phyloP scores from a whole-genome alignment of 2,113 vertebrate species.

The Vombatus ursinus region DNA sequence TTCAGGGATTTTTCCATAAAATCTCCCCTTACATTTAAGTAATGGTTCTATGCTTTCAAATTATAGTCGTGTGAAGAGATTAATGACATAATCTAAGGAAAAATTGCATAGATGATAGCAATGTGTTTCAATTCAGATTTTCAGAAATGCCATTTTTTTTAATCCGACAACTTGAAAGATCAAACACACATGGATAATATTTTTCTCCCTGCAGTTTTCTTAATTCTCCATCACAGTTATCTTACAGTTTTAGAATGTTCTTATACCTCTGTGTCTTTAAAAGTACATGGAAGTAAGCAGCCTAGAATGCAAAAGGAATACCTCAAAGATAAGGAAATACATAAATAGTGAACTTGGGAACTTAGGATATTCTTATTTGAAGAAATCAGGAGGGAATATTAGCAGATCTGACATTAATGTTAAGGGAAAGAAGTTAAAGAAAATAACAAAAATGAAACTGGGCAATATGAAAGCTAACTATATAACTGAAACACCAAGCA shows the following conservation, averaged over 20 bases:
- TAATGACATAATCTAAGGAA: background rate
- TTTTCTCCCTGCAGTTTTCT: background rate
- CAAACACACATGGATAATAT: background rate
- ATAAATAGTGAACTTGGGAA: constrained; percentile 16
- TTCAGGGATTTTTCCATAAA: background rate
- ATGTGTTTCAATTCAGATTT: background rate
- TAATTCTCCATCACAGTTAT: background rate
- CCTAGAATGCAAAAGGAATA: background rate
- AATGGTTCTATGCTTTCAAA: background rate
- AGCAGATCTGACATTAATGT: background rate
- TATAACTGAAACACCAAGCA: background rate
- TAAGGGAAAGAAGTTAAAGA: background rate
- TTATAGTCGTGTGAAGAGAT: constrained; percentile 8
- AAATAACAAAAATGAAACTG: background rate
- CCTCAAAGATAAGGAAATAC: background rate
- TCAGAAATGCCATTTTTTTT: constrained; percentile 18
- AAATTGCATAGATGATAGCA: background rate
- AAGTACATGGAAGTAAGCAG: background rate
- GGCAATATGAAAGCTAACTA: background rate
- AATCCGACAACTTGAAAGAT: background rate
- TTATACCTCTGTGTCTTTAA: background rate
- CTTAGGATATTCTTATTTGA: background rate
- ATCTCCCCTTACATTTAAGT: constrained; percentile 13
- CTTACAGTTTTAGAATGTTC: background rate
- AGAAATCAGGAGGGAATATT: background rate